Base-by-base conservation (phyloP, 2,113 vertebrate genomes). In the Thomomys bottae region DNA sequence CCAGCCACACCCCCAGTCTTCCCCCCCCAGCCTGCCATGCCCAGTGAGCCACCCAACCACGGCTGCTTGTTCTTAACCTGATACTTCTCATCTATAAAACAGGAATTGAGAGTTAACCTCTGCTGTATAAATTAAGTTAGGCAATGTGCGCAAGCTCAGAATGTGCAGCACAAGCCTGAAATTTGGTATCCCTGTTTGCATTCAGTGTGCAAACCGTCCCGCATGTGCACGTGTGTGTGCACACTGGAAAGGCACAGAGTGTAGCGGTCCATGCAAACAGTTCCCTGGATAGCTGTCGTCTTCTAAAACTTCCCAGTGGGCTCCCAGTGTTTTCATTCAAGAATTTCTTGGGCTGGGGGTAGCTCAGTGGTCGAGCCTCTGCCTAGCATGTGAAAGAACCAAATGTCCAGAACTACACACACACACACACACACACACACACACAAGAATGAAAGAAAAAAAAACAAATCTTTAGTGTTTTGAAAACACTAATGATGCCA, bases 151-250 rank as follows among this genome's bases (percentile, higher is more conserved):
- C 40, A 9, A 11, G 9, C 32, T 34, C 0, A 3, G 36, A 18
- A 21, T 28, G 5, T 1, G 2, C 0, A 6, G 15, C 30, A 0
- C 28, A 2, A 68, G 73, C 72, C 30, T 15, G 68, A 49, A n/a
- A 6, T 36, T 18, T 3, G 30, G 45, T 26, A 2, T 5, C 21
- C 34, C 2, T 9, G 1, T 12, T 34, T 8, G 38, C 42, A 10
- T 32, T n/a, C 24, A 5, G 1, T 0, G 64, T 32, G 12, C 7
- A 2, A 8, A 8, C 2, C 17, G 20, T 5, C 18, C 2, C 36
- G 64, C 1, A n/a, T 0, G 2, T 1, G 24, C 28, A 24, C 3
- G 4, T 1, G 0, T 1, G 0, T 1, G 1, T 0, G 6, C 32
- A 24, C 23, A 11, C 17, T 1, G 8, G 34, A 40, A 11, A 5